Evolutionary conservation across 1,140 invertebrate genomes (phyloP).

Genomic region (Meteorus sp.): DNA sequence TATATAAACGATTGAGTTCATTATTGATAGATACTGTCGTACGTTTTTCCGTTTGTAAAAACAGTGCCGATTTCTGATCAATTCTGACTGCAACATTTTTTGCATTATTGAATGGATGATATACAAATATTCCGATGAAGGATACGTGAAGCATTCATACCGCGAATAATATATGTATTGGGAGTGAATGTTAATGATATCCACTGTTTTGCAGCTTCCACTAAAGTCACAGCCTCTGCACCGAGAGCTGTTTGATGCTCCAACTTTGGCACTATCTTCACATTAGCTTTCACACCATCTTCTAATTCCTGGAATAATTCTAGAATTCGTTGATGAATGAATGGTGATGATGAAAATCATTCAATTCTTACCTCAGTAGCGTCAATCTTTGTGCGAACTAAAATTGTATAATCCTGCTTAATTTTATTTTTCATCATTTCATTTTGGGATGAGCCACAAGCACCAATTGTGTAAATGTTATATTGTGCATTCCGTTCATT

Average conservation of each 20-base stretch:
- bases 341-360: constrained; percentile 2
- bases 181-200: constrained; percentile 53
- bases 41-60: constrained; percentile 52
- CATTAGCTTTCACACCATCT: constrained; percentile 33
- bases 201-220: constrained; percentile 56
- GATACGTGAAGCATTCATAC: constrained; percentile 36
- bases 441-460: constrained; percentile 35
- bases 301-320: constrained; percentile 27
- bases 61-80: constrained; percentile 37
- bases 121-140: constrained; percentile 5
- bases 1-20: constrained; percentile 49
- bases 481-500: constrained; percentile 54
- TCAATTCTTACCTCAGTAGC: constrained; percentile 45
- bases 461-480: constrained; percentile 52
- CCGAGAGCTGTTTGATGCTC: constrained; percentile 57
- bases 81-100: constrained; percentile 48
- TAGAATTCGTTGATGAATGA: constrained; percentile 9
- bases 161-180: constrained; percentile 50
- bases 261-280: constrained; percentile 53
- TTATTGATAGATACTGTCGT: constrained; percentile 42
- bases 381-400: constrained; percentile 55
- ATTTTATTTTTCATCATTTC: constrained; percentile 42
- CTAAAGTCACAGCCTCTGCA: constrained; percentile 50
- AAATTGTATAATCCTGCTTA: constrained; percentile 47
- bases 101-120: constrained; percentile 10